Conservation (phyloP, 2,888 invertebrate genomes). For the Acanthoscelides obtectus region DNA sequence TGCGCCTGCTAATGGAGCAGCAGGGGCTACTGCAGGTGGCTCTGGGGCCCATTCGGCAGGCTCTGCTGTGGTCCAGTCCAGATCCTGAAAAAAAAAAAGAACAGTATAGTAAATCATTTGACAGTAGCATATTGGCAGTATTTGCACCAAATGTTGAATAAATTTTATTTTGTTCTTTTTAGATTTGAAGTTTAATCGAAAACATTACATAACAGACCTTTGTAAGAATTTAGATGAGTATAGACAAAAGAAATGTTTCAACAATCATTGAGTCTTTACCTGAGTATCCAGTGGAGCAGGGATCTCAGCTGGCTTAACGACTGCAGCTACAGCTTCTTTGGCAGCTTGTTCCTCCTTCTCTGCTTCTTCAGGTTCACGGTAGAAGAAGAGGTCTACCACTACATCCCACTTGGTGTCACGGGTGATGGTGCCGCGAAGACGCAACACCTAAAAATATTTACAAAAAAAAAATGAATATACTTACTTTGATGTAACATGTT, state of each 20-base stretch:
- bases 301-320: slow-evolving; percentile 38
- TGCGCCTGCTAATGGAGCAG: slow-evolving; percentile 39
- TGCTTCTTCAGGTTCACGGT: slow-evolving; percentile 97
- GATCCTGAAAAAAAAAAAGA: slow-evolving; percentile 40
- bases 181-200: too few relatives aligned
- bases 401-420: slow-evolving; percentile 95
- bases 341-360: slow-evolving; percentile 93
- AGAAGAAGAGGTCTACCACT: slow-evolving; percentile 99
- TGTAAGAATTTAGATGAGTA: too few relatives aligned
- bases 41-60: slow-evolving; percentile 51
- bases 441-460: slow-evolving; percentile 56
- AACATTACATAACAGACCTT: too few relatives aligned
- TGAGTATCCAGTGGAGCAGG: slow-evolving; percentile 32
- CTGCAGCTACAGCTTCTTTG: slow-evolving; percentile 62
- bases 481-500: background rate
- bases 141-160: too few relatives aligned
- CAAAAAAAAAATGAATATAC: background rate
- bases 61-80: slow-evolving; percentile 56
- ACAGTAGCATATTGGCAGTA: too few relatives aligned
- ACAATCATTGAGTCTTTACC: too few relatives aligned
- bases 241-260: too few relatives aligned
- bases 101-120: too few relatives aligned
- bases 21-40: slow-evolving; percentile 27
- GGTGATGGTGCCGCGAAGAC: slow-evolving; percentile 87
- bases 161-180: too few relatives aligned